Conservation (phyloP, 2,888 invertebrate species). For the Lasioglossum figueresi region DNA sequence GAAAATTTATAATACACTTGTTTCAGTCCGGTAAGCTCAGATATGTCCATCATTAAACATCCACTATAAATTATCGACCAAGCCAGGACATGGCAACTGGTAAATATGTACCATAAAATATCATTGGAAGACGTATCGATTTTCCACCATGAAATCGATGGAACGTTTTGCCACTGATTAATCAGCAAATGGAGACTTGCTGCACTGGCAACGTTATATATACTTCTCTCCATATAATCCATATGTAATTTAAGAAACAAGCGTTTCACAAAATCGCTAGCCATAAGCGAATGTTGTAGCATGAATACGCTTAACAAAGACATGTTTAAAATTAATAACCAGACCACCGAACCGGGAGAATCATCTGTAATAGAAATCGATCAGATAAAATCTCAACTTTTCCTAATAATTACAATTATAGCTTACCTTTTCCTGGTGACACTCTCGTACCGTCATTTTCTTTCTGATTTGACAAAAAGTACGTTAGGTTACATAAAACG, state of each 20-base stretch:
- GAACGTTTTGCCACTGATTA: slow-evolving; percentile 85
- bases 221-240: slow-evolving; percentile 78
- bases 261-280: slow-evolving; percentile 84
- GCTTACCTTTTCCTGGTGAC: slow-evolving; percentile 28
- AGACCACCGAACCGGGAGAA: slow-evolving; percentile 76
- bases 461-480: slow-evolving; percentile 85
- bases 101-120: slow-evolving; percentile 84
- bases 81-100: slow-evolving; percentile 84
- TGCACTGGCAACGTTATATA: slow-evolving; percentile 78
- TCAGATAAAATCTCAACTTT: neutral
- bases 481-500: slow-evolving; percentile 85
- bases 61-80: slow-evolving; percentile 87
- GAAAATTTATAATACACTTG: slow-evolving; percentile 87
- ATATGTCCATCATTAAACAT: slow-evolving; percentile 87
- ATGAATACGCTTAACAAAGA: slow-evolving; percentile 85
- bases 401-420: neutral
- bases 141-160: slow-evolving; percentile 85
- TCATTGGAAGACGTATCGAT: slow-evolving; percentile 84
- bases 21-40: slow-evolving; percentile 87
- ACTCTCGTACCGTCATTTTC: slow-evolving; percentile 70
- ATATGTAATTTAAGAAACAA: slow-evolving; percentile 83
- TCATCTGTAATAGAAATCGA: neutral
- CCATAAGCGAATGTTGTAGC: slow-evolving; percentile 86
- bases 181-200: slow-evolving; percentile 84
- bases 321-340: slow-evolving; percentile 84